phyloP scores from a whole-genome alignment of 92 coral and sea anemone genomes.

The Isaurus tuberculatus region DNA sequence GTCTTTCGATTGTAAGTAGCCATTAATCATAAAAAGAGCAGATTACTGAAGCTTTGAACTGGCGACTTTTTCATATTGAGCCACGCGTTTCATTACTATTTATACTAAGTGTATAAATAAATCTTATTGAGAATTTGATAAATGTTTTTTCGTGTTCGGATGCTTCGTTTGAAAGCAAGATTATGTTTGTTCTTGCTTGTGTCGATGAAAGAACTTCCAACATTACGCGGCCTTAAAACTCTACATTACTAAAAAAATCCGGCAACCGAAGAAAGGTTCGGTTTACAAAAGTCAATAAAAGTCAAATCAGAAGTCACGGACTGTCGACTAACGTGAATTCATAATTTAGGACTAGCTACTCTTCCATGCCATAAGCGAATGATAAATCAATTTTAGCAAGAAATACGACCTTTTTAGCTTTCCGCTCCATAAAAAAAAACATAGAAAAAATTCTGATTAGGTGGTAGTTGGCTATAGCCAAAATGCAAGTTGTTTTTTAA shows the following conservation, averaged over 20 bases:
- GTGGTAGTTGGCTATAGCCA: background rate
- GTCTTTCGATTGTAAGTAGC: background rate
- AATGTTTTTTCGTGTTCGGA: background rate
- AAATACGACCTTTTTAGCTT: background rate
- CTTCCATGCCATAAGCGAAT: background rate
- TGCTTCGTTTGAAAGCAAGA: slow-evolving; percentile 9
- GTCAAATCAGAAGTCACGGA: slow-evolving; percentile 45
- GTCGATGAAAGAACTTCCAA: background rate
- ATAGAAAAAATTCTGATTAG: background rate
- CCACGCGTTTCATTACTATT: background rate
- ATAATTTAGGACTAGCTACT: slow-evolving; percentile 6
- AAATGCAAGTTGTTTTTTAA: background rate
- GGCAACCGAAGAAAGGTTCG: background rate
- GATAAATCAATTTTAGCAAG: background rate
- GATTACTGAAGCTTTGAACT: background rate
- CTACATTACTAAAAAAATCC: background rate
- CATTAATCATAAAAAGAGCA: slow-evolving; percentile 33
- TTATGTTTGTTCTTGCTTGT: background rate
- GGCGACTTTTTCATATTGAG: background rate
- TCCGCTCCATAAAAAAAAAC: background rate
- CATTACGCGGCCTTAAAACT: slow-evolving; percentile 3
- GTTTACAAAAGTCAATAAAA: slow-evolving; percentile 48
- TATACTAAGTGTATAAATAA: slow-evolving; percentile 8
- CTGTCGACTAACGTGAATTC: slow-evolving; percentile 35
- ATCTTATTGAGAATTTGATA: background rate